phyloP scores from a whole-genome alignment of 2,888 invertebrate genomes.

The Limnephilus rhombicus region DNA sequence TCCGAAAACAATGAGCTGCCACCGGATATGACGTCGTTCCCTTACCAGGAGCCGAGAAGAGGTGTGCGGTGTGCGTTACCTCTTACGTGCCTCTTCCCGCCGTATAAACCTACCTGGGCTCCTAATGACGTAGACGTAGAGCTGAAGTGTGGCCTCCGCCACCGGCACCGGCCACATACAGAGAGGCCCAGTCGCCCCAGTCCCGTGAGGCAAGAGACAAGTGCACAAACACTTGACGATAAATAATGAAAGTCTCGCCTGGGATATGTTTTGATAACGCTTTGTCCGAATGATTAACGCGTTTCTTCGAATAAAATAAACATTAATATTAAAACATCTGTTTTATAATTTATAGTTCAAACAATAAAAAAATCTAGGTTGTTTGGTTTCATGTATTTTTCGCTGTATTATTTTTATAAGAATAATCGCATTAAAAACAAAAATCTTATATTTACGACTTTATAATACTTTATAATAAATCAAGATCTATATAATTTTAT shows the following conservation, averaged over 20 bases:
- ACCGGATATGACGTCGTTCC: conserved; percentile 53
- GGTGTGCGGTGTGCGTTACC: conserved; percentile 4
- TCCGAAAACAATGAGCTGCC: conserved; percentile 45
- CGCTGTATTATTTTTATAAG: neutral
- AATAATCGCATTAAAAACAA: neutral
- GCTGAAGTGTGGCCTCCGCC: conserved; percentile 13
- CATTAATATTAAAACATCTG: neutral
- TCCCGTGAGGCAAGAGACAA: conserved; percentile 28
- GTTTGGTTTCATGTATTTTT: neutral
- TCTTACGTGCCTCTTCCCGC: neutral
- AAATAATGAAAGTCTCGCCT: conserved; percentile 47
- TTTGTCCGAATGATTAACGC: neutral
- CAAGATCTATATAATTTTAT: neutral
- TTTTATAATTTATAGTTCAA: neutral
- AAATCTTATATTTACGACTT: neutral
- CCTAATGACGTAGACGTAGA: neutral
- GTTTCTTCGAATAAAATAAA: conserved; percentile 13
- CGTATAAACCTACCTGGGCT: neutral
- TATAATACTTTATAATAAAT: neutral
- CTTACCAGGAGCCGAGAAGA: conserved; percentile 36
- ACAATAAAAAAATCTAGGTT: neutral
- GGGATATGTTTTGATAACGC: neutral
- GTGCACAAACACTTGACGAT: conserved; percentile 56
- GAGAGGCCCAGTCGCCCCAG: conserved; percentile 46
- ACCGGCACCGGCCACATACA: conserved; percentile 6